Evolutionary conservation across 2,113 vertebrate genomes (phyloP).

Genomic region (Apteryx owenii): DNA sequence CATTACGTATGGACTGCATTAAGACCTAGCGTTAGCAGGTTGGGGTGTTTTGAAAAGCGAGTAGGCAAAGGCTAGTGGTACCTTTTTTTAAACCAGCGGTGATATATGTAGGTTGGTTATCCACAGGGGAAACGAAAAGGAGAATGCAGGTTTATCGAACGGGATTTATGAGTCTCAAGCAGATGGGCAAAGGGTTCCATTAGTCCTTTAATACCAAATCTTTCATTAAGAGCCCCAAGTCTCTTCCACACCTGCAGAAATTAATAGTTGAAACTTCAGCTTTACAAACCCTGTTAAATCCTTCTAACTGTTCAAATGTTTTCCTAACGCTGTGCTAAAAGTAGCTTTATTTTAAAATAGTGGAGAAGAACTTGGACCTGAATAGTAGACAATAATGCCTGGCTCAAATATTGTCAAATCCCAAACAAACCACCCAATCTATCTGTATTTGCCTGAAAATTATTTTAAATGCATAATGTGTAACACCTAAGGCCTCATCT

Average conservation of each 20-base stretch:
- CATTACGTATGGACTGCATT: neutral
- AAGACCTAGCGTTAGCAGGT: neutral
- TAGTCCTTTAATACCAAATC: conserved; percentile 31
- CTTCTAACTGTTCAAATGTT: neutral
- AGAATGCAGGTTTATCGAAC: neutral
- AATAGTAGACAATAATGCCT: neutral
- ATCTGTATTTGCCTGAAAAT: neutral
- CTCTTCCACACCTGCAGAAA: conserved; percentile 53
- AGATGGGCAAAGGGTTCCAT: neutral
- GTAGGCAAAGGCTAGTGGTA: neutral
- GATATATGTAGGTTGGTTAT: neutral
- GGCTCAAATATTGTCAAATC: neutral
- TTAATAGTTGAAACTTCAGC: neutral
- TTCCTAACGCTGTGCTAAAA: conserved; percentile 9
- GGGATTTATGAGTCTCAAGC: neutral
- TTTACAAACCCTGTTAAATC: conserved; percentile 28
- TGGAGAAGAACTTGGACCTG: neutral
- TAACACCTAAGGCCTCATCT: neutral
- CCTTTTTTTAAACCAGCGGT: neutral
- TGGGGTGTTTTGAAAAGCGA: neutral
- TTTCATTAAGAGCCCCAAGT: conserved; percentile 21
- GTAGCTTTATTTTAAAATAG: neutral
- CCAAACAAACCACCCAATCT: neutral
- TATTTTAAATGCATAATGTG: neutral
- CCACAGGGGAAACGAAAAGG: neutral